A percentile compares a stretch with the other conserved stretches of the same genome.
Evolutionary conservation across 2,113 vertebrate genomes (phyloP).

Genomic region (Pollimyrus isidori): DNA sequence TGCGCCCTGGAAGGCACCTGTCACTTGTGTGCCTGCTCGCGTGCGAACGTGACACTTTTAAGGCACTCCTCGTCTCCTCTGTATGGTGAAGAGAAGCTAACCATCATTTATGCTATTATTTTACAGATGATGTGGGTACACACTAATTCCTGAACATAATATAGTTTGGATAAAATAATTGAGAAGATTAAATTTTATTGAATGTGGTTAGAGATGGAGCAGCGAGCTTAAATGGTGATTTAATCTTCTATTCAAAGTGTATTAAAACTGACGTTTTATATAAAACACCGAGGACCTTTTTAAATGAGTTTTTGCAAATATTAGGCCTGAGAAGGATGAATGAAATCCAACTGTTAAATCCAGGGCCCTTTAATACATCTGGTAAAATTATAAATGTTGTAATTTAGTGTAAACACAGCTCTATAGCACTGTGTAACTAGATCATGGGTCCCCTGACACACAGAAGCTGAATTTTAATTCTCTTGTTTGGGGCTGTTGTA

Average conservation of each 20-base stretch:
- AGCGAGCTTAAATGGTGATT: slow-evolving; percentile 2
- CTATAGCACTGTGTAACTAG: background rate
- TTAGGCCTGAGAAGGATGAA: background rate
- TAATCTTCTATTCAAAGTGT: slow-evolving; percentile 4
- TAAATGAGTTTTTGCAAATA: slow-evolving; percentile 7
- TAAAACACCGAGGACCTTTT: background rate
- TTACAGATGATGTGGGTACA: background rate
- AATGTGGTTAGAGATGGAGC: background rate
- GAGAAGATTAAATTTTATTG: background rate
- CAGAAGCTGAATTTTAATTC: background rate
- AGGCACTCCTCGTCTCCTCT: background rate
- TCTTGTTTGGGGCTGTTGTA: background rate
- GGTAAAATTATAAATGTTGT: background rate
- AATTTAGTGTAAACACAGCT: slow-evolving; percentile 3
- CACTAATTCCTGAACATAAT: background rate
- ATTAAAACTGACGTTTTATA: slow-evolving; percentile 5
- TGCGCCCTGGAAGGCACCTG: background rate
- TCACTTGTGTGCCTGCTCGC: background rate
- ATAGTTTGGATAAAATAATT: background rate
- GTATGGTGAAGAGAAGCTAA: background rate
- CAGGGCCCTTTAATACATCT: background rate
- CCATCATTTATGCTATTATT: background rate
- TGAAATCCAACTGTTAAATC: background rate
- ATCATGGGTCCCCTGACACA: background rate
- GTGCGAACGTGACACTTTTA: background rate